Conservation (phyloP, 2,113 vertebrate genomes). For the Grammomys surdaster region DNA sequence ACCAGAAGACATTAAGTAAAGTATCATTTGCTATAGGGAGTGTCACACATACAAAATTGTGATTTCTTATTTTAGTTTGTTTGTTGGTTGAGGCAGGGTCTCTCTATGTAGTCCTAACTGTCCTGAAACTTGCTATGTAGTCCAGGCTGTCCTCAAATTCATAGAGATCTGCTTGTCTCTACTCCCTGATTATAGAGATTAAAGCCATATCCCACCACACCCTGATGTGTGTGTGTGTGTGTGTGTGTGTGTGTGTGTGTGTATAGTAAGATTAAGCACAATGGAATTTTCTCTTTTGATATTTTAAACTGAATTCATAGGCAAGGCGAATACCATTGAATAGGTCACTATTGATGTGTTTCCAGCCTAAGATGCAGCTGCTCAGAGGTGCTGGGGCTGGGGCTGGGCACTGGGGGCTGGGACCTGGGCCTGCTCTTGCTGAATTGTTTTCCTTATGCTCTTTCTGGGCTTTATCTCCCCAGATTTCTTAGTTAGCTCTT, state of each 20-base stretch:
- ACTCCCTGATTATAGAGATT: no score
- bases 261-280: slow-evolving; percentile 8
- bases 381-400: not conserved
- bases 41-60: not conserved
- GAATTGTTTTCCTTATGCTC: not conserved
- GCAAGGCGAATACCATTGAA: not conserved
- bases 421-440: not conserved
- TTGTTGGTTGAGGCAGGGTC: not conserved
- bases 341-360: not conserved
- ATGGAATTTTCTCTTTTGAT: not conserved
- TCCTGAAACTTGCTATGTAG: not conserved
- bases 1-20: not conserved
- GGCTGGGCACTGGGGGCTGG: no score
- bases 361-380: not conserved
- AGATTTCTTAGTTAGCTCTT: not conserved
- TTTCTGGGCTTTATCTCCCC: not conserved
- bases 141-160: not conserved
- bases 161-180: not conserved
- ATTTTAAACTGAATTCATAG: slow-evolving; percentile 23
- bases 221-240: not conserved
- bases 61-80: not conserved
- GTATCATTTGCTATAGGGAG: not conserved
- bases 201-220: not conserved
- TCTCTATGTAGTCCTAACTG: not conserved
- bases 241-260: no score